Conservation (phyloP, 2,888 invertebrate genomes). For the Corbicula japonica region DNA sequence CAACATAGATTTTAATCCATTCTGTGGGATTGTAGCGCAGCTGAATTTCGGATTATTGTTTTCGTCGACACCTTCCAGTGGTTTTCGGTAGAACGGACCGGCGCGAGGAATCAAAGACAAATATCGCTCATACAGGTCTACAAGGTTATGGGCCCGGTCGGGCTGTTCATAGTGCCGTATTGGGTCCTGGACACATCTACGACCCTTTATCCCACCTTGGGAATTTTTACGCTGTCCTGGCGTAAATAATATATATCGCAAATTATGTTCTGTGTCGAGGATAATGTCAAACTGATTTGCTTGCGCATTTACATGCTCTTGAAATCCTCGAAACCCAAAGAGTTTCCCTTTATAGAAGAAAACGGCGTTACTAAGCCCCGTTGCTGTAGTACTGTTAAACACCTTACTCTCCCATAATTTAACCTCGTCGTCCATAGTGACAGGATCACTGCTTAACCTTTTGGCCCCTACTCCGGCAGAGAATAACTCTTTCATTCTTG, state of each 20-base stretch:
- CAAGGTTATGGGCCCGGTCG: neutral
- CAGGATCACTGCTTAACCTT: neutral
- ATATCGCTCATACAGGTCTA: neutral
- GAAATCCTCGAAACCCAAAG: slow-evolving; percentile 18
- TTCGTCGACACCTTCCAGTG: neutral
- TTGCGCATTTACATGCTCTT: neutral
- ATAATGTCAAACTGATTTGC: neutral
- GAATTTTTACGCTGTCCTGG: neutral
- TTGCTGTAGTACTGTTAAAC: neutral
- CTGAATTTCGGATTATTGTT: neutral
- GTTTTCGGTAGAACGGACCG: neutral
- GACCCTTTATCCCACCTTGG: slow-evolving; percentile 4
- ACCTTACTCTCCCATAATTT: neutral
- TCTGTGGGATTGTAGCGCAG: neutral
- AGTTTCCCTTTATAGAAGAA: slow-evolving; percentile 12
- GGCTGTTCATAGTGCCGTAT: neutral
- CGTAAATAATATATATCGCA: neutral
- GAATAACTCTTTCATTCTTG: slow-evolving; percentile 8
- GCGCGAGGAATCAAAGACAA: neutral
- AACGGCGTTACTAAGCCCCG: slow-evolving; percentile 4
- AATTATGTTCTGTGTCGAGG: neutral
- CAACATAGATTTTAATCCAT: neutral
- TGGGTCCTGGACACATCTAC: neutral
- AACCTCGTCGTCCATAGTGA: slow-evolving; percentile 4
- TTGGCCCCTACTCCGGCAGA: neutral